These are phyloP conservation scores for Holocentrus rufus DNA, from an alignment of 2,797 vertebrate species.

Conservation along the genomic window DNA sequence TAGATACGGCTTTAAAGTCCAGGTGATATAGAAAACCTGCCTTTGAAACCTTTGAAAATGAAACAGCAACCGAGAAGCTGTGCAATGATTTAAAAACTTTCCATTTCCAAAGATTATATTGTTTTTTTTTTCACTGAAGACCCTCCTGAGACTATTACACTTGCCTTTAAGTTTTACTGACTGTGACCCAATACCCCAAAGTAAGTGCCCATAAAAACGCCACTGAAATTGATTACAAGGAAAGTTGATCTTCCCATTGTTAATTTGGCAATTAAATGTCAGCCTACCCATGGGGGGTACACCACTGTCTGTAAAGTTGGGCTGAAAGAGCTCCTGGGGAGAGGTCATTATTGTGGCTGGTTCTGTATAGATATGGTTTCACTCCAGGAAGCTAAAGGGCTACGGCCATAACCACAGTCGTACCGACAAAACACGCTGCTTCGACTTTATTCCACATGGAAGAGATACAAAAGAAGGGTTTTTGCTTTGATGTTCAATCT, in stretches of 20 bases:
- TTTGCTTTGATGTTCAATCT: conserved; percentile 52
- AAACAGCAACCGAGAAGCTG: conserved; percentile 47
- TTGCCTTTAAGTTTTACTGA: conserved; percentile 62
- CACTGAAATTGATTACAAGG: conserved; percentile 70
- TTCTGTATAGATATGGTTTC: conserved; percentile 62
- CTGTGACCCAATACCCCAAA: conserved; percentile 65
- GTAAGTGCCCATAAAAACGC: conserved; percentile 66
- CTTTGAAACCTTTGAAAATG: conserved; percentile 24
- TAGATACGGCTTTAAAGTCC: conserved; percentile 20
- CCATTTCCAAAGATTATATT: conserved; percentile 58
- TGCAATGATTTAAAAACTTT: conserved; percentile 43
- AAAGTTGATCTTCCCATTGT: conserved; percentile 73
- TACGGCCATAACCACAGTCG: conserved; percentile 52
- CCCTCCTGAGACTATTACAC: conserved; percentile 58
- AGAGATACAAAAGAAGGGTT: conserved; percentile 42
- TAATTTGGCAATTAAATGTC: conserved; percentile 67
- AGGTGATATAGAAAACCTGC: conserved; percentile 14
- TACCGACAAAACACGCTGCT: conserved; percentile 31
- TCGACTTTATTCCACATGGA: conserved; percentile 52
- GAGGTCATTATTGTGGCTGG: conserved; percentile 53
- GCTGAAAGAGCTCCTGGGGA: conserved; percentile 44
- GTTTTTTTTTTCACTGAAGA: conserved; percentile 44
- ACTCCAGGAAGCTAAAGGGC: conserved; percentile 51
- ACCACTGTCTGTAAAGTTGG: conserved; percentile 30
- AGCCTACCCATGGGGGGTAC: conserved; percentile 45